Evolutionary conservation across 2,113 vertebrate species (phyloP), one percentile per base, ranked within the genome.

Genomic region (Megaptera novaeangliae): DNA sequence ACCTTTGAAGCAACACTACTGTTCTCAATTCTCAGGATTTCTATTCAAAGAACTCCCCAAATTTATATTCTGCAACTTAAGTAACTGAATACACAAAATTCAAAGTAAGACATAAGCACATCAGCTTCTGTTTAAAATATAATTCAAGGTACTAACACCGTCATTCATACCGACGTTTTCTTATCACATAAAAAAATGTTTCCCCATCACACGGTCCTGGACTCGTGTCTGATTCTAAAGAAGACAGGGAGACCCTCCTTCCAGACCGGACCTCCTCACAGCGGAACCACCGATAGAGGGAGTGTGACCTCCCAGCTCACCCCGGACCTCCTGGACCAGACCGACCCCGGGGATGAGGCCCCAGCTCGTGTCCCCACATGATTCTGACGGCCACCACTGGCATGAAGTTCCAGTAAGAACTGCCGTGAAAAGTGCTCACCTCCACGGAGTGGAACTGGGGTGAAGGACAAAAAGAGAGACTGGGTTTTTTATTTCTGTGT

Each of bases 401-500:
- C 29, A 0, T 1, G 5, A 11, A 49, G 64, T 1, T 18, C 81
- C 69, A 23, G 57, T 15, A 27, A 25, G 39, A 89, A 27, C 31
- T 1, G 39, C 39, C 5, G 4, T 2, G 17, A 34, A 64, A 12
- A 17, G 8, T 27, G 15, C 52, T 82, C 10, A 11, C n/a, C 8
- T 78, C 14, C 55, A 3, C 1, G 3, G 7, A 63, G 23, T 0
- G 14, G 20, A 41, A 3, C 34, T 4, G 14, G 3, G 1, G 2
- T 31, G 6, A 8, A 61, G 27, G 41, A 12, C 59, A 64, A 36
- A 36, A 14, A 57, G 41, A 31, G 66, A 34, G 6, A 7, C 25
- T 27, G 31, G 29, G 1, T 5, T 1, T 80, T 2, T 18, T 15
- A 2, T 1, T 11, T 52, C 6, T 44, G 21, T 15, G 9, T 29